Conservation (phyloP, 1,140 invertebrate species). For the Arion vulgaris region DNA sequence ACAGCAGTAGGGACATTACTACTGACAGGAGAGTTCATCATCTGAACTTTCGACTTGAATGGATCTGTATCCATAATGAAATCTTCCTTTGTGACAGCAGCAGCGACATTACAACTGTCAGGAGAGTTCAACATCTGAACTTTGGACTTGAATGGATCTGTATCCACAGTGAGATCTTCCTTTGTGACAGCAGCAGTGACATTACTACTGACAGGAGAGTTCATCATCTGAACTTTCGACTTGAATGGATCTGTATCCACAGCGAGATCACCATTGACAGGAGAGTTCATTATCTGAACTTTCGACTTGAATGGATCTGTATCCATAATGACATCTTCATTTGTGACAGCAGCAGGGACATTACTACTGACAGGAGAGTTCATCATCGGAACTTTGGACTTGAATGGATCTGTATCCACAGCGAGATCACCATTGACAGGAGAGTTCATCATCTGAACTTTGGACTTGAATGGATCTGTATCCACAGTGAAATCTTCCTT, state of each 20-base stretch:
- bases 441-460: slow-evolving; percentile 6
- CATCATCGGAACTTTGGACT: slow-evolving; percentile 1
- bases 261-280: background rate
- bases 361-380: background rate
- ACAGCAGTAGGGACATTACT: no score
- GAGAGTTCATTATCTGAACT: slow-evolving; percentile 5
- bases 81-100: background rate
- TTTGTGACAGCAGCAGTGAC: background rate
- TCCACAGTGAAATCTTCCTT: background rate
- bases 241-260: background rate
- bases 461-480: background rate
- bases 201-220: no score
- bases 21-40: background rate
- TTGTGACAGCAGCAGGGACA: background rate
- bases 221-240: no score
- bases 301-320: slow-evolving; percentile 1
- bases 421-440: background rate
- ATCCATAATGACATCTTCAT: no score
- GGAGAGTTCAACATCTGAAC: background rate
- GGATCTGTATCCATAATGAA: background rate
- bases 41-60: slow-evolving; percentile 9
- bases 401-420: background rate
- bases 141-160: slow-evolving; percentile 8
- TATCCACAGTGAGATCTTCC: background rate
- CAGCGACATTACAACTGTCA: background rate